A percentile compares a stretch with the other conserved stretches of the same genome.
These are phyloP conservation scores for Nannoperca australis DNA, from an alignment of 2,797 vertebrate genomes.

Conservation along the genomic window DNA sequence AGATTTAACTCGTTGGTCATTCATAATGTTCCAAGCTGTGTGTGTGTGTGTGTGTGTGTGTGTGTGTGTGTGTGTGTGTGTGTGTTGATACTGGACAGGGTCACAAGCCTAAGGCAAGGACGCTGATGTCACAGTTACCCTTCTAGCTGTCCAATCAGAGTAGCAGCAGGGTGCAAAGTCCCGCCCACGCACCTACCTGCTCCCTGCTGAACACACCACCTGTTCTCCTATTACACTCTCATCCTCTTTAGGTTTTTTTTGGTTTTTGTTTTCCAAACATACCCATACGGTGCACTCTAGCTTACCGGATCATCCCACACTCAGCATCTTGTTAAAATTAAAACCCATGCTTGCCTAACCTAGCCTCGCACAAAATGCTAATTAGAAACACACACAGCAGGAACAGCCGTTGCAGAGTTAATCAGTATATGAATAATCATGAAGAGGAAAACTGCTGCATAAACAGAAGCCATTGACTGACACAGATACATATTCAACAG, in stretches of 20 bases:
- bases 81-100: conserved; percentile 56
- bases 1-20: conserved; percentile 49
- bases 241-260: conserved; percentile 6
- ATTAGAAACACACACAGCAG: conserved; percentile 59
- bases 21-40: conserved; percentile 43
- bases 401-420: conserved; percentile 62
- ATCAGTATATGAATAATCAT: conserved; percentile 72
- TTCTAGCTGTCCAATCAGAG: conserved; percentile 78
- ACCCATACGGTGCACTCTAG: conserved; percentile 35
- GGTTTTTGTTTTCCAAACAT: conserved; percentile 48
- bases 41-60: conserved; percentile 30
- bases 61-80: conserved; percentile 17
- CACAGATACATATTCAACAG: conserved; percentile 65
- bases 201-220: conserved; percentile 78
- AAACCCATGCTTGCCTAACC: conserved; percentile 40
- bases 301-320: conserved; percentile 38
- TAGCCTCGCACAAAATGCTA: conserved; percentile 58
- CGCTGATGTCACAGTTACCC: conserved; percentile 63
- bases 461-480: conserved; percentile 55
- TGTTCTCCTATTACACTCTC: conserved; percentile 66
- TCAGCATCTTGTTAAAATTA: conserved; percentile 40
- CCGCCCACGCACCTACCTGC: conserved; percentile 72
- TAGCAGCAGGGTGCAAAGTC: conserved; percentile 74
- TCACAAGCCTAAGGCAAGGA: conserved; percentile 75
- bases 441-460: conserved; percentile 58